phyloP scores from a whole-genome alignment of 2,113 vertebrate genomes.

The Aphelocoma coerulescens region DNA sequence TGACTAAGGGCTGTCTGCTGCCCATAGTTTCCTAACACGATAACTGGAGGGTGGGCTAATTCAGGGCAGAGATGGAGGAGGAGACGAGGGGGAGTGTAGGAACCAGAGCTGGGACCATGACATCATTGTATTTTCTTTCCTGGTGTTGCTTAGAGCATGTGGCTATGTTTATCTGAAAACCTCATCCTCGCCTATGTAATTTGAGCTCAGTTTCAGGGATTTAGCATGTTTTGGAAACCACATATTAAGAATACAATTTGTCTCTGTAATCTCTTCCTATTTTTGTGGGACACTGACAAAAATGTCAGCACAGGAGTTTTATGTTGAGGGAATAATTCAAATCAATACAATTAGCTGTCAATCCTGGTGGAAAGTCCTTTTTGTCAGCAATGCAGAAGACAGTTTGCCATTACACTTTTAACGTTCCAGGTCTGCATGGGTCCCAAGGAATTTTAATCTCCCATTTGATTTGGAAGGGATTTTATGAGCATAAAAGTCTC shows the following conservation, averaged over 20 bases:
- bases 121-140: conserved; percentile 21
- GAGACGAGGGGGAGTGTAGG: not conserved
- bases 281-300: not conserved
- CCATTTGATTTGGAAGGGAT: not conserved
- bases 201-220: conserved; percentile 19
- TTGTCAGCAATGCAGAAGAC: not conserved
- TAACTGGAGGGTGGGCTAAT: not conserved
- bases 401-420: not conserved
- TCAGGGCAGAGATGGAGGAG: not conserved
- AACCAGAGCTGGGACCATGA: not conserved
- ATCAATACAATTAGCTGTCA: not conserved
- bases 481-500: not conserved
- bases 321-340: not conserved
- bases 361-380: not conserved
- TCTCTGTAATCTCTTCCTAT: not conserved
- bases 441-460: conserved; percentile 27
- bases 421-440: not conserved
- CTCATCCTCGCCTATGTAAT: not conserved
- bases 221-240: conserved; percentile 17
- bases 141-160: not conserved
- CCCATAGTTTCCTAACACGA: not conserved
- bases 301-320: not conserved
- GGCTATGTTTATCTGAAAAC: conserved; percentile 47
- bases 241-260: not conserved
- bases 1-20: not conserved